phyloP scores from a whole-genome alignment of 2,113 vertebrate genomes.

The Amazona vittata region DNA sequence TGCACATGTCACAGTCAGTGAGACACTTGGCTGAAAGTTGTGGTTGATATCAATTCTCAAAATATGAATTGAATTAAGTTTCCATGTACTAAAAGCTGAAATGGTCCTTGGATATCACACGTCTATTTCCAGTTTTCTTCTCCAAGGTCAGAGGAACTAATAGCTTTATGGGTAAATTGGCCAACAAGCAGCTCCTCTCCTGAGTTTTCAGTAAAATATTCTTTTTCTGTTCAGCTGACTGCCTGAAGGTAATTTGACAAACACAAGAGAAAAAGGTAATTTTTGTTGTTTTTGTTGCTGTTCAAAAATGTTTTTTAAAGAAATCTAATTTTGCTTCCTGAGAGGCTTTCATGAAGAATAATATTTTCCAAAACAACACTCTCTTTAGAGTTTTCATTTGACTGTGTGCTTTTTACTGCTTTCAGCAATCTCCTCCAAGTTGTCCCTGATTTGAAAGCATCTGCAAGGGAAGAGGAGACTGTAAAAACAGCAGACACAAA shows the following conservation, averaged over 20 bases:
- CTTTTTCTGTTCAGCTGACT: background rate
- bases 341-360: slow-evolving; percentile 28
- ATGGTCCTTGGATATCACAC: background rate
- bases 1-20: background rate
- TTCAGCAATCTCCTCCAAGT: background rate
- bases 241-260: background rate
- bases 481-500: background rate
- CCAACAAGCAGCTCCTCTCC: background rate
- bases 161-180: background rate
- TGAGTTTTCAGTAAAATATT: background rate
- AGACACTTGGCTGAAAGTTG: background rate
- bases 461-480: background rate
- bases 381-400: slow-evolving; percentile 2
- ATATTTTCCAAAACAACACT: background rate
- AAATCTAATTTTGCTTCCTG: slow-evolving; percentile 25
- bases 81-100: background rate
- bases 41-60: background rate
- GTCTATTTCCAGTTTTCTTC: background rate
- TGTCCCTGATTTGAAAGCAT: slow-evolving; percentile 16
- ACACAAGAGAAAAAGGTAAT: background rate
- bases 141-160: slow-evolving; percentile 26
- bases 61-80: background rate
- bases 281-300: background rate
- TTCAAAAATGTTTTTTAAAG: background rate
- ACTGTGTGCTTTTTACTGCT: background rate